Base-by-base conservation (phyloP, 2,888 invertebrate genomes). In the Belgica antarctica region DNA sequence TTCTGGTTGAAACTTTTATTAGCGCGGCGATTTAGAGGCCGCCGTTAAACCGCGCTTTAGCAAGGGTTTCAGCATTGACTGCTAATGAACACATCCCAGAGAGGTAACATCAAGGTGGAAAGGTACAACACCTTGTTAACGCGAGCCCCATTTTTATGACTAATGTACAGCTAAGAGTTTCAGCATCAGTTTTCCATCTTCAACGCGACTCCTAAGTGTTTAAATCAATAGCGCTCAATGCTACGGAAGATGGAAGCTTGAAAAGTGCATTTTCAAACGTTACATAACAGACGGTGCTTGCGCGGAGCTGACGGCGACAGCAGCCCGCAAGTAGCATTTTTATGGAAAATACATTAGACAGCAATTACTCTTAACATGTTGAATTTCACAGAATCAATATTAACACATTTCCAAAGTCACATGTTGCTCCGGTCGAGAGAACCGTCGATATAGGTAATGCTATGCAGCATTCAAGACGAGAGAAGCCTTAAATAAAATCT, bases 301-400 rank as follows among this genome's bases (percentile, higher is more conserved):
- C 15, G 52, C 22, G 22, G 22, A n/a, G 17, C 52, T 52, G 22
- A 22, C 52, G 41, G 15, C 22, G 22, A 22, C 52, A 15, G 15
- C 41, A 41, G 41, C 41, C 15, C 8, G 52, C 59, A 25, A 59
- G 25, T 57, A 17, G 57, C 24, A 15, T n/a, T 46, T n/a, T 15
- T 7, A 46, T 22, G 31, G 47, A 68, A 57, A 57, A 22, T 57
- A 47, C 31, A 52, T 68, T 68, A 68, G 68, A 68, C 31, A 52
- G 46, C 52, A 68, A 52, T 68, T 68, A 68, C 17, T 68, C 31
- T 15, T n/a, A 68, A 57, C 68, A 57, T 68, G 68, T 68, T 68
- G 68, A 68, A 68, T 68, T 68, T 68, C 68, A 68, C 68, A 57
- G n/a, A 66, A 66, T 34, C 25, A 1, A 34, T 66, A 66, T 66